Base-by-base conservation (phyloP, 1,140 invertebrate genomes). In the Chionoecetes opilio region DNA sequence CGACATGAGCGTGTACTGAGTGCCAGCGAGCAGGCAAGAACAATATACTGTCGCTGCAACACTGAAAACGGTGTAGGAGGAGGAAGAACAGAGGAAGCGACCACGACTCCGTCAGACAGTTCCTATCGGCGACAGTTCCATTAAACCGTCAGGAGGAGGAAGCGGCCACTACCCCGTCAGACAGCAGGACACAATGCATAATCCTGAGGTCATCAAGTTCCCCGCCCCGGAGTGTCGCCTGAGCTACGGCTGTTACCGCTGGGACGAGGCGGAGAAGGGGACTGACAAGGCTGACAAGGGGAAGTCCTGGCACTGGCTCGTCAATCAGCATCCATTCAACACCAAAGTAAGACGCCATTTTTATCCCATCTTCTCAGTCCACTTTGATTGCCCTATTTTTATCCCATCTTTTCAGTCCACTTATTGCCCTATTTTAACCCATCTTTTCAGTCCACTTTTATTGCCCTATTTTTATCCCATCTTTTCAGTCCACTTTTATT, bases 261-360 rank as follows among this genome's bases (percentile, higher is more conserved):
- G 92, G 92, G 37, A 86, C 29, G 82, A 93, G 9, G 11, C 14
- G n/a, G 11, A 84, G 17, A 35, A 38, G 3, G n/a, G n/a, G n/a
- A n/a, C n/a, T n/a, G 37, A 86, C 29, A 37, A 93, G 9, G 38
- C n/a, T 84, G 29, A 35, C 34, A 53, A 53, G 46, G 46, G 9
- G 46, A 35, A 17, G 0, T 31, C 89, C 8, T 93, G 92, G 82
- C 92, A 53, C 2, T 29, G 17, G 34, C 31, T 93, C 26, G 46
- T 93, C 41, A 31, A 93, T 26, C n/a, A 85, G 26, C 92, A 93
- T 38, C 41, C 92, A 17, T 93, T 93, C 35, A 93, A 93, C 31
- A 86, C 37, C n/a, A 93, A 93, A 53, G 92, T 93, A 32, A 26
- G 75, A n/a, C 3, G 26, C 31, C 53, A 14, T 32, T 41, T 5